Evolutionary conservation across 2,888 invertebrate species (phyloP).

Genomic region (Nomada hirtipes): DNA sequence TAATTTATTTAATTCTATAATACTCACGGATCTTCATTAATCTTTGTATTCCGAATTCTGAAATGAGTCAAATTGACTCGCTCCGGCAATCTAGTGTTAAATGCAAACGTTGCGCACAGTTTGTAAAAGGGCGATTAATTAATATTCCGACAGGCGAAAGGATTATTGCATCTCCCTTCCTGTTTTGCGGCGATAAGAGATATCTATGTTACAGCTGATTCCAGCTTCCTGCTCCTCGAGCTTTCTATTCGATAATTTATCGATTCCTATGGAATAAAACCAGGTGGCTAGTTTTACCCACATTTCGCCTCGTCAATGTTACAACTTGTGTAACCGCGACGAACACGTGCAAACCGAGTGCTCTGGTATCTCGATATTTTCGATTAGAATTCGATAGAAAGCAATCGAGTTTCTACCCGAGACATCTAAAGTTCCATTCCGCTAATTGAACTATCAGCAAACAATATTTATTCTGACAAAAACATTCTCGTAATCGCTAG

Average conservation of each 20-base stretch:
- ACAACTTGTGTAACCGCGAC: no score
- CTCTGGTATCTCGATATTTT: not conserved
- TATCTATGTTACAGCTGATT: not conserved
- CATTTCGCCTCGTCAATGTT: not conserved
- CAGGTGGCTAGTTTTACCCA: conserved; percentile 2
- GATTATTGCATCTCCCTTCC: conserved; percentile 13
- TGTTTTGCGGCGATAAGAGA: not conserved
- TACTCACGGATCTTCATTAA: no score
- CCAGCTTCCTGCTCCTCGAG: not conserved
- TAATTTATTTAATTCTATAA: no score
- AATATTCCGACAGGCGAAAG: not conserved
- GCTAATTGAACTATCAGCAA: no score
- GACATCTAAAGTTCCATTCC: not conserved
- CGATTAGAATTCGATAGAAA: not conserved
- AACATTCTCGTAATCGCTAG: no score
- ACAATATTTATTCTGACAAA: no score
- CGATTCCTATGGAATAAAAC: not conserved
- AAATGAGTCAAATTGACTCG: no score
- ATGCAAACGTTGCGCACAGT: no score
- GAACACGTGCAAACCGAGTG: conserved; percentile 2
- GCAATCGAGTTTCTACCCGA: not conserved
- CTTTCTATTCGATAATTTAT: conserved; percentile 45
- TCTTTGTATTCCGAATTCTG: no score
- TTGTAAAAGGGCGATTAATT: no score
- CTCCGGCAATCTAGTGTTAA: not conserved